Percentiles rank a stretch among this genome's conserved stretches.
Evolutionary conservation across 2,888 invertebrate species (phyloP).

Genomic region (Agrotis ipsilon): DNA sequence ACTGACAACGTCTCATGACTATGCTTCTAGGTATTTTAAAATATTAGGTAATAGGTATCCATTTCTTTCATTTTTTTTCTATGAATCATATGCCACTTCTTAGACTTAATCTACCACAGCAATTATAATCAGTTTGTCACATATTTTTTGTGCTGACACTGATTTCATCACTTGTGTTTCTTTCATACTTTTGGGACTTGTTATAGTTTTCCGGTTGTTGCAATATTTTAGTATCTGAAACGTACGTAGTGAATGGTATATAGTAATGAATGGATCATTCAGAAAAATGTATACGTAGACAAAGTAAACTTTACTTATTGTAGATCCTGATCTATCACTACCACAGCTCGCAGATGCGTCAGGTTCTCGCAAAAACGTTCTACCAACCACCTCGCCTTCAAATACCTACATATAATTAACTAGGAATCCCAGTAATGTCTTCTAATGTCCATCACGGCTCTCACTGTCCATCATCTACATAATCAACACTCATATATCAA

Average conservation of each 20-base stretch:
- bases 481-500: slow-evolving; percentile 66
- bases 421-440: slow-evolving; percentile 67
- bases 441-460: slow-evolving; percentile 64
- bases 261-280: no score
- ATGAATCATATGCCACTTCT: no score
- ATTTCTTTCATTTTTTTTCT: no score
- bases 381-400: slow-evolving; percentile 48
- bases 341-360: not conserved
- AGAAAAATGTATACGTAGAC: no score
- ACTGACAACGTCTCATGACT: no score
- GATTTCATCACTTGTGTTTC: not conserved
- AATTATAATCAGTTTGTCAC: no score
- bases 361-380: slow-evolving; percentile 8
- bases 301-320: not conserved
- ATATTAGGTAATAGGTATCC: no score
- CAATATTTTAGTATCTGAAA: no score
- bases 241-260: no score
- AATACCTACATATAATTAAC: slow-evolving; percentile 64
- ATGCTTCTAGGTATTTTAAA: no score
- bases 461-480: slow-evolving; percentile 70
- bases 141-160: not conserved
- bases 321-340: slow-evolving; percentile 8
- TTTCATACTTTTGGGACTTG: not conserved
- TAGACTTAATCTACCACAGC: not conserved
- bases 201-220: no score